Conservation (phyloP, 2,113 vertebrate species). For the Apus apus region DNA sequence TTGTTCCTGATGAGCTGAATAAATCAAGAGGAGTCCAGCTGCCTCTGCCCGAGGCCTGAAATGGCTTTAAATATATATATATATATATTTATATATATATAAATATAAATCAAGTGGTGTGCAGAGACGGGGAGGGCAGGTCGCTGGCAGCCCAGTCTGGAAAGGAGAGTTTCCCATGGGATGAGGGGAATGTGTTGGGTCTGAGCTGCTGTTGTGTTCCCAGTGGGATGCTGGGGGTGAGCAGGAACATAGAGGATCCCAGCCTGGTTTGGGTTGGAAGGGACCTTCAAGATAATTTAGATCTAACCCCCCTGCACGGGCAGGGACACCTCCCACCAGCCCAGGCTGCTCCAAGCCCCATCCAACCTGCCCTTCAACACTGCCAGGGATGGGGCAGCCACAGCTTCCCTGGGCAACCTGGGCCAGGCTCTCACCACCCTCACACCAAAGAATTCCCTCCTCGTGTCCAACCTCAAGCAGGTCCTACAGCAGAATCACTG, state of each 20-base stretch:
- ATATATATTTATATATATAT: too few relatives aligned
- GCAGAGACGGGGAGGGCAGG: rapidly evolving
- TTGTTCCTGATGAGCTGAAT: background rate
- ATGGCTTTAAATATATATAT: background rate
- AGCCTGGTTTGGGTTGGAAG: too few relatives aligned
- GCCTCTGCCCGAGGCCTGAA: background rate
- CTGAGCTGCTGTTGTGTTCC: background rate
- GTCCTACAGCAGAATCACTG: rapidly evolving
- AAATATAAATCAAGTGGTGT: background rate
- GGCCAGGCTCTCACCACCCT: too few relatives aligned
- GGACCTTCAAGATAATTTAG: too few relatives aligned
- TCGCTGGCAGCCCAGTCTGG: background rate
- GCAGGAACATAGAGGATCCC: background rate
- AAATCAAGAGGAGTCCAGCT: background rate
- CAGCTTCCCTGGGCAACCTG: too few relatives aligned
- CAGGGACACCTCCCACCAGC: too few relatives aligned
- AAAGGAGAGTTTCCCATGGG: background rate
- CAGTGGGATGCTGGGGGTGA: rapidly evolving
- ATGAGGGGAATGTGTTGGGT: rapidly evolving
- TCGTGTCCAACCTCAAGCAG: too few relatives aligned
- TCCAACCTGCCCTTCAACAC: too few relatives aligned
- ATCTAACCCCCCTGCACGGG: too few relatives aligned
- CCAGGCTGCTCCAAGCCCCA: too few relatives aligned
- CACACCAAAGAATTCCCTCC: too few relatives aligned
- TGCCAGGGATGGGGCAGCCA: too few relatives aligned